These are phyloP conservation scores for Melolontha melolontha DNA, from an alignment of 2,888 invertebrate genomes.

Conservation along the genomic window DNA sequence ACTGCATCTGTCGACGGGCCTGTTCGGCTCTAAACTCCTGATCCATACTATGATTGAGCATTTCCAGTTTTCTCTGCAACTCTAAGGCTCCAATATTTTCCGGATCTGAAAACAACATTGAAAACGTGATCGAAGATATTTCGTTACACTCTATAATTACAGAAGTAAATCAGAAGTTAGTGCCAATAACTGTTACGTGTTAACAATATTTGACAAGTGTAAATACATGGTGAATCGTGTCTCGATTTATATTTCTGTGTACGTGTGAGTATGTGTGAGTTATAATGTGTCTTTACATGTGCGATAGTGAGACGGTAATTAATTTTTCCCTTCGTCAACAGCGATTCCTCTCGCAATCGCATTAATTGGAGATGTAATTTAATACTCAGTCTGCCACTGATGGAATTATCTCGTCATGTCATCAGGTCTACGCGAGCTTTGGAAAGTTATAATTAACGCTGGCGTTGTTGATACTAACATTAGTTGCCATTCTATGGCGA, in stretches of 20 bases:
- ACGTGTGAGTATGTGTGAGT: background rate
- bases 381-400: constrained; percentile 1
- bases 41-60: constrained; percentile 91
- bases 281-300: constrained; percentile 1
- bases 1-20: constrained; percentile 82
- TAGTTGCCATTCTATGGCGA: background rate
- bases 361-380: constrained; percentile 25
- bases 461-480: constrained; percentile 9
- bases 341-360: constrained; percentile 6
- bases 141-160: background rate
- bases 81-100: constrained; percentile 89
- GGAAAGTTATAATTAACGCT: constrained; percentile 20
- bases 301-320: constrained; percentile 5
- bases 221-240: background rate
- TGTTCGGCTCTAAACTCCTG: constrained; percentile 85
- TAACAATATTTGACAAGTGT: background rate
- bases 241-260: too few species aligned
- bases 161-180: too few species aligned
- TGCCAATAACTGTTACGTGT: background rate
- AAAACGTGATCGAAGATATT: background rate
- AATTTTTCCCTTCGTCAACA: constrained; percentile 2
- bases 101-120: constrained; percentile 74
- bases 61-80: constrained; percentile 89
- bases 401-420: constrained; percentile 6
- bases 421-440: background rate